Base-by-base conservation (phyloP, 2,113 vertebrate genomes). In the Pithys albifrons region DNA sequence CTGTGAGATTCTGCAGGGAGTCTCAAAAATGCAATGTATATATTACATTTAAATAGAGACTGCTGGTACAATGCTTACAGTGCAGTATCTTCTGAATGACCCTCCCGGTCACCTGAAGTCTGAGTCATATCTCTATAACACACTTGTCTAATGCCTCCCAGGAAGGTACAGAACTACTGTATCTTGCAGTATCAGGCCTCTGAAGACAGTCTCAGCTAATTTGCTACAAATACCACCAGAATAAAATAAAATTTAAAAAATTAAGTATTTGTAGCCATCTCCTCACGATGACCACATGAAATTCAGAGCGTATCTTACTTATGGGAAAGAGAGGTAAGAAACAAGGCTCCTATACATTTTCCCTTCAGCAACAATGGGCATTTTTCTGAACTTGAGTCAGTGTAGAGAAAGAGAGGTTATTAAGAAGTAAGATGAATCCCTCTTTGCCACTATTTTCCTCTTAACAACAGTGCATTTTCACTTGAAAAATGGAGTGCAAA, bases 401-500 rank as follows among this genome's bases (percentile, higher is more conserved):
- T 29, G 41, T 1, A 83, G 8, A 46, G 46, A 77, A 92, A 77
- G 23, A 88, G 25, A 83, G 8, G 45, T 70, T 74, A 86, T 84
- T 91, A 91, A 75, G n/a, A 59, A 92, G 59, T 1, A 5, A 93
- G 51, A 95, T 52, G 24, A 91, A 86, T 84, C 33, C 76, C 65
- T 55, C 64, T 64, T 51, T 81, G 55, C 51, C 33, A 13, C 67
- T 67, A 49, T 74, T 87, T 81, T 92, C 48, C 62, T 81, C 59
- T 45, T 66, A 84, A 92, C 17, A 79, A n/a, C 25, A 77, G 59
- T 3, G 16, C 27, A 18, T 71, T 95, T 91, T 86, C 59, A 77
- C 35, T 6, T 67, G 39, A 91, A 95, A 96, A 97, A 91, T 37
- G 8, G 61, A 93, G 48, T 57, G 73, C 6, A 1, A 92, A 94